Percentiles rank a stretch among this genome's conserved stretches.
Evolutionary conservation across 2,888 invertebrate species (phyloP).

Genomic region (Pycnomerus fuliginosus): DNA sequence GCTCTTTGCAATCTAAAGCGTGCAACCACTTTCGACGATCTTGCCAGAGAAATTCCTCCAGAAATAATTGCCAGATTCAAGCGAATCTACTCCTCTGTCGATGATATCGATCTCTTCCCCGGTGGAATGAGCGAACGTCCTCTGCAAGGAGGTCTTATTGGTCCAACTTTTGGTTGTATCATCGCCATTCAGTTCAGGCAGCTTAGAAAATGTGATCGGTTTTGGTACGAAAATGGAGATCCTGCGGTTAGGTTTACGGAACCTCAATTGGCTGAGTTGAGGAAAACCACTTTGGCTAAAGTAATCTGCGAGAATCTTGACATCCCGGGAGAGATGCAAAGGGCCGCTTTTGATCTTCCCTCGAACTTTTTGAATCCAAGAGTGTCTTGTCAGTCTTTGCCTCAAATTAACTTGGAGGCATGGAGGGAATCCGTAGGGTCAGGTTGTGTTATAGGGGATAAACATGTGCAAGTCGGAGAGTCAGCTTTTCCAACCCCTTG

Average conservation of each 20-base stretch:
- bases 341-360: conserved; percentile 87
- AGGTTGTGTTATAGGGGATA: conserved; percentile 80
- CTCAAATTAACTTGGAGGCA: conserved; percentile 75
- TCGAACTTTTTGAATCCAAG: conserved; percentile 90
- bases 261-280: conserved; percentile 82
- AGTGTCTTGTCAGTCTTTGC: conserved; percentile 79
- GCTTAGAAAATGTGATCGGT: conserved; percentile 89
- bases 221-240: conserved; percentile 92
- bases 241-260: conserved; percentile 78
- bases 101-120: conserved; percentile 95
- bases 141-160: conserved; percentile 86
- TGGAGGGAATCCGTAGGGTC: conserved; percentile 74
- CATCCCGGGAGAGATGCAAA: conserved; percentile 79
- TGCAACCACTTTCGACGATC: conserved; percentile 82
- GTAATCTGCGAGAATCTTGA: conserved; percentile 90
- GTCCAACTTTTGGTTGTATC: conserved; percentile 92
- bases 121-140: conserved; percentile 90
- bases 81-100: conserved; percentile 82
- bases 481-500: conserved; percentile 89
- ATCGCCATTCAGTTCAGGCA: conserved; percentile 93
- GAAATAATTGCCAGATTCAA: conserved; percentile 79
- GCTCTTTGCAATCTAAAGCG: conserved; percentile 86
- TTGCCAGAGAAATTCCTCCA: conserved; percentile 81
- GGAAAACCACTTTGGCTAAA: conserved; percentile 83
- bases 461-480: conserved; percentile 76